These are phyloP conservation scores for Leontopithecus rosalia DNA, from an alignment of 2,797 vertebrate species.

Conservation along the genomic window DNA sequence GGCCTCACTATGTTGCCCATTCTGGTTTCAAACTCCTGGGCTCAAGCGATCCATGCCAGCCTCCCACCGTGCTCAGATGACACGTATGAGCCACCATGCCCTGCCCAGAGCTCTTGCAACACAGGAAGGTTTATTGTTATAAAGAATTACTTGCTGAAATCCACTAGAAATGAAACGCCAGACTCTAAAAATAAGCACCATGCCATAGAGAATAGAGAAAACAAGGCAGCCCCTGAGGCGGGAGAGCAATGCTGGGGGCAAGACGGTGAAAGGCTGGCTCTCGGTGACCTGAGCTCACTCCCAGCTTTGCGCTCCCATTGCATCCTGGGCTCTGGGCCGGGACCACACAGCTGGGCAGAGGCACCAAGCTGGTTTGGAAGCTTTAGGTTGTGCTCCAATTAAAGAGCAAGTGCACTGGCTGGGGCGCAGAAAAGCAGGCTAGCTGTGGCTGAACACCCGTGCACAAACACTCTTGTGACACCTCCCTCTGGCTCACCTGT, in stretches of 20 bases:
- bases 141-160: not conserved
- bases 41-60: no score
- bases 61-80: no score
- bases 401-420: not conserved
- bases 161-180: not conserved
- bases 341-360: not conserved
- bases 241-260: no score
- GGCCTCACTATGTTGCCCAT: no score
- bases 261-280: no score
- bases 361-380: not conserved
- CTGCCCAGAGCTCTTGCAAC: no score
- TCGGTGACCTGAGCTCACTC: no score
- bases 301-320: accelerated
- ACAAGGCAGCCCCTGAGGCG: not conserved
- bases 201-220: accelerated
- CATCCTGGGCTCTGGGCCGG: not conserved
- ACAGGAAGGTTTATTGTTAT: no score
- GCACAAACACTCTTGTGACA: not conserved
- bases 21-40: no score
- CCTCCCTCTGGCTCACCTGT: not conserved
- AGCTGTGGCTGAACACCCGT: accelerated
- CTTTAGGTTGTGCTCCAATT: not conserved
- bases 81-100: no score
- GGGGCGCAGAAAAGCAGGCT: accelerated
- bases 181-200: not conserved